phyloP scores from a whole-genome alignment of 2,888 invertebrate genomes.

The Limulus polyphemus region DNA sequence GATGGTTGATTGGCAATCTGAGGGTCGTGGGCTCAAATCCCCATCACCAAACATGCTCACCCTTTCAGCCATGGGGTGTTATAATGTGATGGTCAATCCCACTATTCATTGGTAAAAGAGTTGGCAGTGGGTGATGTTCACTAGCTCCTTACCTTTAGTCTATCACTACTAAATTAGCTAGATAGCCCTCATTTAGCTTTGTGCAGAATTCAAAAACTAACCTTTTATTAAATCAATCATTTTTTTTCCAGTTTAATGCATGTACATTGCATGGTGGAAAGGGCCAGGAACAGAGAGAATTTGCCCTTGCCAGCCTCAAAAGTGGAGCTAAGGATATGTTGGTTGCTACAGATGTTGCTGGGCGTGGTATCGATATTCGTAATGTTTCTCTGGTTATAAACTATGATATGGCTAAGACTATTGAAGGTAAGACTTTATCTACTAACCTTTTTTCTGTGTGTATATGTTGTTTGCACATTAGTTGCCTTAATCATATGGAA shows the following conservation, averaged over 20 bases:
- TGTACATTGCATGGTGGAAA: conserved; percentile 98
- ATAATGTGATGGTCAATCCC: no score
- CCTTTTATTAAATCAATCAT: no score
- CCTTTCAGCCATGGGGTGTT: no score
- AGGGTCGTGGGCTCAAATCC: no score
- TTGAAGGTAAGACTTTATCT: conserved; percentile 54
- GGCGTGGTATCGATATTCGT: conserved; percentile 99
- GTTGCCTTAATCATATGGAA: no score
- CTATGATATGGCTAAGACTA: conserved; percentile 99
- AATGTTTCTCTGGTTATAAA: conserved; percentile 98
- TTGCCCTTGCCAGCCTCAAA: conserved; percentile 90
- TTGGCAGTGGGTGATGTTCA: no score
- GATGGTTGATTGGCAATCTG: no score
- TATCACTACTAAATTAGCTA: not conserved
- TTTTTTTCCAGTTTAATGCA: conserved; percentile 60
- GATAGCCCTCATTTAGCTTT: not conserved
- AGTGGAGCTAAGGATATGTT: conserved; percentile 92
- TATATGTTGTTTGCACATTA: no score
- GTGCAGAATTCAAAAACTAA: conserved; percentile 1
- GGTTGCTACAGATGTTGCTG: conserved; percentile 98
- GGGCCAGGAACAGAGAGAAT: conserved; percentile 98
- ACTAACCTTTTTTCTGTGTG: conserved; percentile 8
- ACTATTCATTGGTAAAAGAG: no score
- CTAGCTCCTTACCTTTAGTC: no score
- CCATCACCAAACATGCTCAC: no score